Percentiles rank a stretch among this genome's conserved stretches.
These are phyloP conservation scores for Bellardia pandia DNA, from an alignment of 2,888 invertebrate genomes.

Conservation along the genomic window DNA sequence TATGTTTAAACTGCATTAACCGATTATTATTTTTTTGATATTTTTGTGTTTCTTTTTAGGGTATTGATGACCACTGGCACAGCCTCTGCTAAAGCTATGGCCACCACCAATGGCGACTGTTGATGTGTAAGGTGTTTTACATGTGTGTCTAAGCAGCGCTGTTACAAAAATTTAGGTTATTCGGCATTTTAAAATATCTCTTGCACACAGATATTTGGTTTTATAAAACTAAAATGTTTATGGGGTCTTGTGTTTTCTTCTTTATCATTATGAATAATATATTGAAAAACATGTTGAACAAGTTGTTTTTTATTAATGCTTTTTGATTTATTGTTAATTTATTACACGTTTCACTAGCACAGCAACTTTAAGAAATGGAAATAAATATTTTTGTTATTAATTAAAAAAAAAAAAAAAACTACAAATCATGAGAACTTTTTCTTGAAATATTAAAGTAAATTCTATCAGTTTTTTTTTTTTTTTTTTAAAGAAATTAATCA, in stretches of 20 bases:
- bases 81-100: too few relatives aligned
- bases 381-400: background rate
- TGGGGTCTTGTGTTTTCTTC: background rate
- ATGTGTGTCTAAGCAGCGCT: background rate
- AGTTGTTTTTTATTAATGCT: slow-evolving; percentile 30
- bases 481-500: background rate
- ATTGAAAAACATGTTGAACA: slow-evolving; percentile 62
- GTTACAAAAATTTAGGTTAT: slow-evolving; percentile 55
- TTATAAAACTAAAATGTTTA: background rate
- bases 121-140: slow-evolving; percentile 24
- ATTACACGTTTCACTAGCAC: background rate
- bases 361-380: background rate
- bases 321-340: slow-evolving; percentile 23
- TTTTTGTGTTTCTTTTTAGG: background rate
- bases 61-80: background rate
- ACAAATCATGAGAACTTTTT: background rate
- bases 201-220: background rate
- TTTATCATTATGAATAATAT: slow-evolving; percentile 12
- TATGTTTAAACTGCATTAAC: background rate
- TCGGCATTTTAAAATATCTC: slow-evolving; percentile 38
- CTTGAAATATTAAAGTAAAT: too few relatives aligned
- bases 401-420: too few relatives aligned
- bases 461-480: background rate
- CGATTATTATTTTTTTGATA: background rate
- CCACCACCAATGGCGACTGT: slow-evolving; percentile 37